phyloP scores from a whole-genome alignment of 1,140 invertebrate species.

The Ceratina calcarata region DNA sequence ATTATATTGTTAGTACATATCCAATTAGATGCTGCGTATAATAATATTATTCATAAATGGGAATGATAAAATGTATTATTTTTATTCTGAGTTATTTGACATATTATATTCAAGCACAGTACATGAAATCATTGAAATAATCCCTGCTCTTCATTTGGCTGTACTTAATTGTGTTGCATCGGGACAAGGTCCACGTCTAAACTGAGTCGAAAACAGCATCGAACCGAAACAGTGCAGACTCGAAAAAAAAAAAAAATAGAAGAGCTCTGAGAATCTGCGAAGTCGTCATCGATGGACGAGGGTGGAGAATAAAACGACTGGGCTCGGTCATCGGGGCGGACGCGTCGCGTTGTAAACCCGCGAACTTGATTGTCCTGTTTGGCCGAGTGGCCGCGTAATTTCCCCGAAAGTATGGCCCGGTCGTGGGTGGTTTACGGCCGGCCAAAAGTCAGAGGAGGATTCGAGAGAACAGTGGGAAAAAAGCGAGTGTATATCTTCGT shows the following conservation, averaged over 20 bases:
- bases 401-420: constrained; percentile 48
- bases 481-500: background rate
- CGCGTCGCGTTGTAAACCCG: constrained; percentile 42
- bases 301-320: background rate
- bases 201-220: too few species aligned
- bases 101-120: too few species aligned
- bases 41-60: too few species aligned
- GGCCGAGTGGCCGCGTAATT: constrained; percentile 48
- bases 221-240: background rate
- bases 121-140: too few species aligned
- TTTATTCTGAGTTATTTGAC: too few species aligned
- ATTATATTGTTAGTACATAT: too few species aligned
- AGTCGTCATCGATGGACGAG: background rate
- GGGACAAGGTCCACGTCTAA: too few species aligned
- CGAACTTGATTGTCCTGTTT: constrained; percentile 64
- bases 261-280: background rate
- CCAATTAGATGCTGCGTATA: too few species aligned
- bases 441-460: background rate
- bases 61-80: too few species aligned
- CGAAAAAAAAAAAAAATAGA: constrained; percentile 12
- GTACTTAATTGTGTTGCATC: too few species aligned
- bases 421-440: constrained; percentile 54
- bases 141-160: too few species aligned
- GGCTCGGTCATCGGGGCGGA: background rate
- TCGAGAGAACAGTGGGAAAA: too few species aligned